These are phyloP conservation scores for Rhadina sibilatrix DNA, from an alignment of 2,113 vertebrate genomes.

Conservation along the genomic window DNA sequence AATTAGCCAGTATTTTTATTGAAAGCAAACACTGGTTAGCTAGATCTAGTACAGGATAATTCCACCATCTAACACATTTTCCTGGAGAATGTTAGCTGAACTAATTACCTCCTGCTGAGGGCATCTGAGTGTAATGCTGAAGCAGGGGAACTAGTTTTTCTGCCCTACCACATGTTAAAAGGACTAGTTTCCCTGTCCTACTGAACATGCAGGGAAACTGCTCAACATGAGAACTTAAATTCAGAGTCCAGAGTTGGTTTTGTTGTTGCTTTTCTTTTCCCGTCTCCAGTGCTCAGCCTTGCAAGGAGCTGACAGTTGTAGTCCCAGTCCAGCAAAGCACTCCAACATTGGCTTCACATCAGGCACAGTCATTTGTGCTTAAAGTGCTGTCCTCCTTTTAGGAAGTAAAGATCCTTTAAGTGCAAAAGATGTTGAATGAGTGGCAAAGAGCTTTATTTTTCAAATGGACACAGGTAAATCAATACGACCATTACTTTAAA, in stretches of 20 bases:
- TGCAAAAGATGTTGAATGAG: not conserved
- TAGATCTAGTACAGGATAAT: not conserved
- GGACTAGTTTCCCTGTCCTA: not conserved
- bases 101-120: not conserved
- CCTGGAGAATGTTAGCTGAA: not conserved
- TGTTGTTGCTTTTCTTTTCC: not conserved
- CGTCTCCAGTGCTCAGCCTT: not conserved
- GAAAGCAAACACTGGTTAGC: not conserved
- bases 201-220: not conserved
- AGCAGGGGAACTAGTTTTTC: not conserved
- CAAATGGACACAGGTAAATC: not conserved
- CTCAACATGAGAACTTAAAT: rapidly evolving
- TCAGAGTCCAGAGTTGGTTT: not conserved
- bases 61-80: not conserved
- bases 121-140: not conserved
- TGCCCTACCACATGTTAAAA: not conserved
- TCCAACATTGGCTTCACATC: not conserved
- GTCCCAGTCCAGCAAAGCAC: not conserved
- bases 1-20: not conserved
- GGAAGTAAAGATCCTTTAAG: not conserved
- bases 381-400: not conserved
- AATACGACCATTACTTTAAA: not conserved
- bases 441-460: not conserved
- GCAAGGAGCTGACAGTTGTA: not conserved
- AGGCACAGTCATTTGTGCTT: not conserved